A percentile compares a stretch with the other conserved stretches of the same genome.
Conservation (phyloP, 2,113 vertebrate species). For the Hypanus sabinus region DNA sequence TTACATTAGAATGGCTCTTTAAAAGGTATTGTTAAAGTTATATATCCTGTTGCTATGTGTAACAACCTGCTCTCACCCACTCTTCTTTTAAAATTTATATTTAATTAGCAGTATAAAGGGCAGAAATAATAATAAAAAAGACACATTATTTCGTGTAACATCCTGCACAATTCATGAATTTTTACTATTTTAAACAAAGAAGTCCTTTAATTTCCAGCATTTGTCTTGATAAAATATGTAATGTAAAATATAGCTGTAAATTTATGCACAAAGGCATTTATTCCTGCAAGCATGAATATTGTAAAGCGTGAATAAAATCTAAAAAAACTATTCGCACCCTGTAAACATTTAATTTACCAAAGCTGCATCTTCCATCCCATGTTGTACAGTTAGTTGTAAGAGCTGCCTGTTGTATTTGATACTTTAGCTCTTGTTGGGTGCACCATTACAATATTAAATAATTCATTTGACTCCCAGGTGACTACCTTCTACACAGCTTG, state of each 20-base stretch:
- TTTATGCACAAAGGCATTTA: neutral
- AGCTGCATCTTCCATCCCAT: neutral
- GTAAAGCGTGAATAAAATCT: neutral
- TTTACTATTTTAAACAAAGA: neutral
- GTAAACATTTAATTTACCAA: neutral
- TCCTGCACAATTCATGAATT: neutral
- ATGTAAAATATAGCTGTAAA: too few relatives aligned
- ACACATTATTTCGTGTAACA: neutral
- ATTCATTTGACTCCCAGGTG: constrained; percentile 2
- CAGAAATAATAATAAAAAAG: neutral
- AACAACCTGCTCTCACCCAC: neutral
- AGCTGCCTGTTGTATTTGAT: neutral
- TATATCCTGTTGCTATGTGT: neutral
- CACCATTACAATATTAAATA: constrained; percentile 4
- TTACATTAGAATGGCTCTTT: neutral
- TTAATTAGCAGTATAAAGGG: neutral
- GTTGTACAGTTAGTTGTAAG: neutral
- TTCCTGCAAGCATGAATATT: neutral
- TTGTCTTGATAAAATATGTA: neutral
- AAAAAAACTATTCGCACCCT: neutral
- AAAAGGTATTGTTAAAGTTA: neutral
- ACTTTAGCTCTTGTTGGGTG: neutral
- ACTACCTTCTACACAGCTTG: neutral
- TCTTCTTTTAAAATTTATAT: neutral
- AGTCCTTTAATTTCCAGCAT: neutral